Percentiles rank a stretch among this genome's conserved stretches.
Conservation (phyloP, 2,797 vertebrate genomes). For the Acanthopagrus latus region DNA sequence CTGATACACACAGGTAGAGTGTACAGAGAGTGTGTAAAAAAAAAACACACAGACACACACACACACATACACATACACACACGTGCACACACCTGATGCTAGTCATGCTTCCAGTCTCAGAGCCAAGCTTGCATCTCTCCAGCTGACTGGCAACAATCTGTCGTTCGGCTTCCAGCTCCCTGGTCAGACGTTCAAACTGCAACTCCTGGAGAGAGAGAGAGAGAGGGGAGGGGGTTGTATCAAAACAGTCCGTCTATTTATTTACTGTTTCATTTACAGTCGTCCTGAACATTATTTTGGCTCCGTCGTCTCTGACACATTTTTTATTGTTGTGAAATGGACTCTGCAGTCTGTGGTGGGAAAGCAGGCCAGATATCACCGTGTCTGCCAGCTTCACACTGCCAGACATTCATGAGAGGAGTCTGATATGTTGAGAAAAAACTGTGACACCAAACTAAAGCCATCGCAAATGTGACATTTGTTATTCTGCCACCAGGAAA, state of each 20-base stretch:
- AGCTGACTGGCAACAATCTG: slow-evolving; percentile 99
- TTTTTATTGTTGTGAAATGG: slow-evolving; percentile 69
- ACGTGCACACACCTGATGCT: slow-evolving; percentile 92
- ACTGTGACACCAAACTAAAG: slow-evolving; percentile 38
- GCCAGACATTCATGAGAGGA: slow-evolving; percentile 48
- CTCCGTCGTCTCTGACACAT: slow-evolving; percentile 49
- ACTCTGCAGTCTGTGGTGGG: slow-evolving; percentile 56
- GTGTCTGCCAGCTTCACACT: slow-evolving; percentile 47
- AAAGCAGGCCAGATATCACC: slow-evolving; percentile 36
- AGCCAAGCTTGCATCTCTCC: slow-evolving; percentile 99
- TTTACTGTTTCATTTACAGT: slow-evolving; percentile 61
- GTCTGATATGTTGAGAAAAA: slow-evolving; percentile 38
- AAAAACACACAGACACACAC: slow-evolving; percentile 27
- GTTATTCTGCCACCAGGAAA: slow-evolving; percentile 17
- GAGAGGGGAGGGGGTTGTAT: slow-evolving; percentile 35
- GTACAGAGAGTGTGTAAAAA: slow-evolving; percentile 42
- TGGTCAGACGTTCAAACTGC: slow-evolving; percentile 98
- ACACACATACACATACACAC: slow-evolving; percentile 15
- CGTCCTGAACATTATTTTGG: slow-evolving; percentile 59
- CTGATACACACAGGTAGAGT: slow-evolving; percentile 57
- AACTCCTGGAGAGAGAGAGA: slow-evolving; percentile 88
- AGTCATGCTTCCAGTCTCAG: slow-evolving; percentile 98
- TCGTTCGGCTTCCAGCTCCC: slow-evolving; percentile 98
- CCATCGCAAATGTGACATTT: slow-evolving; percentile 45
- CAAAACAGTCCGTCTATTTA: slow-evolving; percentile 55